Percentiles rank a stretch among this genome's conserved stretches.
Evolutionary conservation across 2,888 invertebrate genomes (phyloP).

Genomic region (Cerastis rubricosa): DNA sequence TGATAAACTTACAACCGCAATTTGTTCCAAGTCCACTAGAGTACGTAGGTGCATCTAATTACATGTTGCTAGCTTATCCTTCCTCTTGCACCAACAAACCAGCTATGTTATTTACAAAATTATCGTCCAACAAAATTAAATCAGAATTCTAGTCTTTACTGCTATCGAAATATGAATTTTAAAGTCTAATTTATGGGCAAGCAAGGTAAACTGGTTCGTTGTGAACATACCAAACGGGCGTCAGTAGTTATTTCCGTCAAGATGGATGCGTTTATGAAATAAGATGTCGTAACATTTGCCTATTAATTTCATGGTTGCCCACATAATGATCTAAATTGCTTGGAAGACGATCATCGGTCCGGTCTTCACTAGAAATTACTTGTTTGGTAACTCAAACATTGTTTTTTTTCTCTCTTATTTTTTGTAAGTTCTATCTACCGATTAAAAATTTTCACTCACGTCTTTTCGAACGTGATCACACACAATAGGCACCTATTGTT

Average conservation of each 20-base stretch:
- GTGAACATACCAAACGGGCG: conserved; percentile 68
- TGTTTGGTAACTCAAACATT: conserved; percentile 62
- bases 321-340: conserved; percentile 75
- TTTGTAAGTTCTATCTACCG: conserved; percentile 36
- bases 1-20: conserved; percentile 57
- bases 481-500: conserved; percentile 60
- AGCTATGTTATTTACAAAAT: conserved; percentile 64
- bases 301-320: conserved; percentile 83
- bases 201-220: conserved; percentile 68
- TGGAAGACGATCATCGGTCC: conserved; percentile 54
- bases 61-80: conserved; percentile 68
- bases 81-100: conserved; percentile 66
- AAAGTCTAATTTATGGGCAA: conserved; percentile 57
- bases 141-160: conserved; percentile 61
- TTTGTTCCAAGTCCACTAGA: conserved; percentile 62
- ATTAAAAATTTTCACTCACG: conserved; percentile 55
- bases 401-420: conserved; percentile 30
- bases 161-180: conserved; percentile 61
- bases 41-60: conserved; percentile 70
- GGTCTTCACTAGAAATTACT: conserved; percentile 59
- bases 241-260: conserved; percentile 81
- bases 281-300: conserved; percentile 80
- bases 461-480: conserved; percentile 58
- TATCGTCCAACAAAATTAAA: conserved; percentile 58
- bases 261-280: conserved; percentile 79